Percentiles rank a stretch among this genome's conserved stretches.
Evolutionary conservation across 2,797 vertebrate genomes (phyloP).

Genomic region (Halcyon badia): DNA sequence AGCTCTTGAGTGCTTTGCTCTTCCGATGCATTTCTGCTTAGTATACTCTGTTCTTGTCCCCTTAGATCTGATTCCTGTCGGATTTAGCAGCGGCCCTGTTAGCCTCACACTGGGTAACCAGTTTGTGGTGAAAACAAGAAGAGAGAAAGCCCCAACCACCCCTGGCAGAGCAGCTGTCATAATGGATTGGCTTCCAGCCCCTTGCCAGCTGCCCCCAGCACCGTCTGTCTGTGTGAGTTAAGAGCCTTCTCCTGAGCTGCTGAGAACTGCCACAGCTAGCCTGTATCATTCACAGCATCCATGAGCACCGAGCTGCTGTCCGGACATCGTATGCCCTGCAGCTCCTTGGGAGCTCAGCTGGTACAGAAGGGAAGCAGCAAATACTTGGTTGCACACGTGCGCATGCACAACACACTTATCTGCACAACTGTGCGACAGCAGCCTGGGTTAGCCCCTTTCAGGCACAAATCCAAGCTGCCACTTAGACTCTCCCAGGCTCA

Average conservation of each 20-base stretch:
- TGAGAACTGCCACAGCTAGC: constrained; percentile 60
- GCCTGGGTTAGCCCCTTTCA: background rate
- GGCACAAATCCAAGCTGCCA: background rate
- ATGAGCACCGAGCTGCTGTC: constrained; percentile 1
- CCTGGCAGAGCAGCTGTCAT: constrained; percentile 56
- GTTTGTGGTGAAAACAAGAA: constrained; percentile 42
- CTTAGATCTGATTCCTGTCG: background rate
- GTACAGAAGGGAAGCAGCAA: background rate
- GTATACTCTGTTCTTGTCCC: background rate
- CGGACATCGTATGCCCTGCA: background rate
- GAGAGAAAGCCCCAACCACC: constrained; percentile 46
- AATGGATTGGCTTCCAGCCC: constrained; percentile 49
- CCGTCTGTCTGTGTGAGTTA: constrained; percentile 46
- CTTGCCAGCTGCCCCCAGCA: constrained; percentile 57
- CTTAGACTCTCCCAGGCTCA: background rate
- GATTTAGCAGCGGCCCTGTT: background rate
- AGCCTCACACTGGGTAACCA: constrained; percentile 53
- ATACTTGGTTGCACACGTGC: accelerated
- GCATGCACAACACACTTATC: accelerated
- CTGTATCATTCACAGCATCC: constrained; percentile 69
- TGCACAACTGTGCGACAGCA: background rate
- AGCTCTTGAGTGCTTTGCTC: background rate
- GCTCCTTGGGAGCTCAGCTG: constrained; percentile 19
- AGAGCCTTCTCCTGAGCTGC: constrained; percentile 50
- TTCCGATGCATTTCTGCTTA: constrained; percentile 39